Conservation (phyloP, 1,140 invertebrate genomes). For the Medauroidea extradentata region DNA sequence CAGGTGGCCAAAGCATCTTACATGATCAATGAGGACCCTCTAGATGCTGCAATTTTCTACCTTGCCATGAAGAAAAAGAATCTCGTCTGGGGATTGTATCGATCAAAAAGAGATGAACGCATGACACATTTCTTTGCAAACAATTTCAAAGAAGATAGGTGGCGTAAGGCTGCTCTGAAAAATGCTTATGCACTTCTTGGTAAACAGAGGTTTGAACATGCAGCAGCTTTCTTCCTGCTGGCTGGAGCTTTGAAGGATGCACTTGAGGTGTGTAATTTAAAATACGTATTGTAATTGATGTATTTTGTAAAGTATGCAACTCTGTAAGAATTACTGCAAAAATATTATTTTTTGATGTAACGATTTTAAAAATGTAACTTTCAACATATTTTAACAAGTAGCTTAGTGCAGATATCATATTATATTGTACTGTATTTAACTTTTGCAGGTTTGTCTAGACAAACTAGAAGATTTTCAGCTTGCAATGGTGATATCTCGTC, state of each 20-base stretch:
- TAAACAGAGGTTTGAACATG: conserved; percentile 90
- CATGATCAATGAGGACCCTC: conserved; percentile 84
- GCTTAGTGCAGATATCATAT: too few species aligned
- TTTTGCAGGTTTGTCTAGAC: conserved; percentile 70
- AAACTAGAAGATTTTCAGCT: conserved; percentile 95
- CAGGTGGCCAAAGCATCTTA: conserved; percentile 85
- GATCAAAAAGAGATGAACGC: conserved; percentile 80
- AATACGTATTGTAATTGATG: too few species aligned
- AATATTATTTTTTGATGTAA: too few species aligned
- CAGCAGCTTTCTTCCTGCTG: conserved; percentile 93
- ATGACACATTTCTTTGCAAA: conserved; percentile 96
- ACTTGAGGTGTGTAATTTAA: conserved; percentile 64
- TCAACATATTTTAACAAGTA: too few species aligned
- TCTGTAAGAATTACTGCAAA: too few species aligned
- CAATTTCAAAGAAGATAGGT: conserved; percentile 89
- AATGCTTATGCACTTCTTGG: conserved; percentile 95
- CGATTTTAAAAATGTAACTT: too few species aligned
- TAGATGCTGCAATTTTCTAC: conserved; percentile 97
- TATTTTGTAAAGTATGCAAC: too few species aligned
- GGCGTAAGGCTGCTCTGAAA: conserved; percentile 95
- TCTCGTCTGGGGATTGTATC: conserved; percentile 92
- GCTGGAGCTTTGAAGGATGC: conserved; percentile 92
- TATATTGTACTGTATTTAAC: too few species aligned
- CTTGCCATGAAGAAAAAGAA: conserved; percentile 98
- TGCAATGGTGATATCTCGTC: conserved; percentile 86